Base-by-base conservation (phyloP, 2,888 invertebrate genomes). In the Ophraella communa region DNA sequence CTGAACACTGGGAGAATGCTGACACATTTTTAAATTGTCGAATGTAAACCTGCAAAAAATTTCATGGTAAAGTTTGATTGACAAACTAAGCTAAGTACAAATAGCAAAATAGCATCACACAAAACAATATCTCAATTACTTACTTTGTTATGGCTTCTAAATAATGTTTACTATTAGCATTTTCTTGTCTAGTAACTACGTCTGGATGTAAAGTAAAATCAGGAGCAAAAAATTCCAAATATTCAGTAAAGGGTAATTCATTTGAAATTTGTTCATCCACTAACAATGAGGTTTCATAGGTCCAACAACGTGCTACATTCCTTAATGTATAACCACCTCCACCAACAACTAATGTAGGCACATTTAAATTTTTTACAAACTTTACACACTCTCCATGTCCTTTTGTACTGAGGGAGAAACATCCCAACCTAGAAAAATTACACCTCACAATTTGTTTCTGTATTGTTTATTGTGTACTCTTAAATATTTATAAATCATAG, bases 301-400 rank as follows among this genome's bases (percentile, higher is more conserved):
- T 97, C 99, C 99, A 99, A 81, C 98, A 98, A 3, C 99, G 87
- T 0, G 99, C 98, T 0, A 99, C 98, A 81, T 99, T 99, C 24
- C 96, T 86, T 21, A 98, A 84, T 0, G 98, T 99, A 81, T 98
- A 99, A 1, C 91, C 83, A 0, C 92, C 92, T 7, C 92, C 86
- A 20, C 90, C 91, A 0, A 83, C 82, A 0, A 83, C 82, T 51
- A 83, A 83, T 4, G 97, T 89, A 0, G 99, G 99, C 4, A 98
- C 89, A 78, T 95, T 94, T 14, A 97, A 84, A 66, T 91, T 93
- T 81, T 95, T 93, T 0, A 99, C 96, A 79, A 96, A 97, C 80
- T 94, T 92, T 0, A 99, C 99, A 80, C 99, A 99, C 76, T 98
- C 98, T 0, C 98, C 98, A 76, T 98, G 98, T 0, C 98, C 98